These are phyloP conservation scores for Adoxophyes honmai DNA, from an alignment of 1,140 invertebrate genomes.

Conservation along the genomic window DNA sequence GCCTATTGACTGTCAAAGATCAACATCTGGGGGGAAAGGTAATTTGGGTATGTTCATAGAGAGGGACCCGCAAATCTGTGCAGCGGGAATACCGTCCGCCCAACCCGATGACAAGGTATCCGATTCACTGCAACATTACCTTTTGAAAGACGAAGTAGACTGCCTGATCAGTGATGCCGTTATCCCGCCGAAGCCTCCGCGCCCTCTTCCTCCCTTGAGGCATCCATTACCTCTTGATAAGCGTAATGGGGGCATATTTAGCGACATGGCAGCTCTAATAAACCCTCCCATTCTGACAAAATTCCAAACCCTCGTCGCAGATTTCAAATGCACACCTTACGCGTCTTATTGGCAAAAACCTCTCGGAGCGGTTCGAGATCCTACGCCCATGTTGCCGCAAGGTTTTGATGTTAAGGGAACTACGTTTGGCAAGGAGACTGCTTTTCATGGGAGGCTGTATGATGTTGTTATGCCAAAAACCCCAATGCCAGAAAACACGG, in stretches of 20 bases:
- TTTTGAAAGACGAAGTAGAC: conserved; percentile 50
- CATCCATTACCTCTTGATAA: conserved; percentile 22
- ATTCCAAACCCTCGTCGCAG: conserved; percentile 54
- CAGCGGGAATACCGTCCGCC: conserved; percentile 39
- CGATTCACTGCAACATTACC: conserved; percentile 40
- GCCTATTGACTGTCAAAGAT: conserved; percentile 1
- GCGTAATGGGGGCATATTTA: conserved; percentile 22
- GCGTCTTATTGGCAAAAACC: conserved; percentile 59
- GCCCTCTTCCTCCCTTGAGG: conserved; percentile 28
- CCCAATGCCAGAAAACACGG: conserved; percentile 39
- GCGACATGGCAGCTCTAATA: conserved; percentile 10
- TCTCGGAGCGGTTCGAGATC: conserved; percentile 53
- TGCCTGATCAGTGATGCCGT: conserved; percentile 50
- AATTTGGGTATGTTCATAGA: conserved; percentile 30
- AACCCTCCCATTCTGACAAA: conserved; percentile 45
- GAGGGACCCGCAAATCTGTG: conserved; percentile 23
- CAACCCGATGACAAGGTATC: conserved; percentile 28
- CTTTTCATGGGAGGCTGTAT: conserved; percentile 30
- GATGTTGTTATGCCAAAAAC: conserved; percentile 34
- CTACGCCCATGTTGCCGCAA: conserved; percentile 47
- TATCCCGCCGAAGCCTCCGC: conserved; percentile 31
- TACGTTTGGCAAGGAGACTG: conserved; percentile 48
- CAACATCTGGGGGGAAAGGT: conserved; percentile 26
- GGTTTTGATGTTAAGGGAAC: conserved; percentile 43
- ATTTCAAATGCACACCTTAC: conserved; percentile 62